phyloP scores from a whole-genome alignment of 2,888 invertebrate species.

The Limnephilus lunatus region DNA sequence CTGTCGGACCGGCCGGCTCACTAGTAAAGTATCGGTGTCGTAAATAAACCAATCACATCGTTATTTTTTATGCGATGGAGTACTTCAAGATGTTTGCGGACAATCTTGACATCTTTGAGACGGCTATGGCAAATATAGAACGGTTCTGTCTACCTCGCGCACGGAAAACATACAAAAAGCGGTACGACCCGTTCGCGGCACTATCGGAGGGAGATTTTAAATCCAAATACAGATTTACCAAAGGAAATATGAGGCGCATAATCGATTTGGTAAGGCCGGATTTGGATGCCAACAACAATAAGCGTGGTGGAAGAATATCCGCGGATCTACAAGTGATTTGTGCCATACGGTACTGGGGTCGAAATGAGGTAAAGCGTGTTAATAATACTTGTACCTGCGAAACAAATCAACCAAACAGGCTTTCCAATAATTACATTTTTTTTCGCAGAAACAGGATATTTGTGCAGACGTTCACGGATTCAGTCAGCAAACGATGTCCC shows the following conservation, averaged over 20 bases:
- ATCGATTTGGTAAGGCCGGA: conserved; percentile 38
- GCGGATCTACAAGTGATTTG: conserved; percentile 56
- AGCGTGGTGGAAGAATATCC: conserved; percentile 50
- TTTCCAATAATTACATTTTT: neutral
- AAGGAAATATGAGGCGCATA: neutral
- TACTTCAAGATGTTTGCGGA: no score
- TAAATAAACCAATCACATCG: no score
- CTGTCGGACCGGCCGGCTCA: no score
- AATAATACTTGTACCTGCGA: neutral
- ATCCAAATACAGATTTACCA: conserved; percentile 22
- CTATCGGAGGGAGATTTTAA: conserved; percentile 26
- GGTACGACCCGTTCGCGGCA: conserved; percentile 7
- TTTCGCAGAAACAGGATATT: conserved; percentile 49
- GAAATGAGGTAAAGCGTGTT: conserved; percentile 26
- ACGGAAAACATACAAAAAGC: conserved; percentile 13
- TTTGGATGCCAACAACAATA: conserved; percentile 23
- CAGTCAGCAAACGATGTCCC: conserved; percentile 39
- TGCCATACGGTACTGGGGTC: conserved; percentile 46
- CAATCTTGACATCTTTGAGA: neutral
- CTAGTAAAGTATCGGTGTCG: no score
- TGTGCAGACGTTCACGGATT: conserved; percentile 43
- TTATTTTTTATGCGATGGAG: no score
- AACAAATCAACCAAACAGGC: neutral
- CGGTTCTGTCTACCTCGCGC: neutral
- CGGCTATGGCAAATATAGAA: neutral